Conservation (phyloP, 2,797 vertebrate species). For the Hafferia zeledoni region DNA sequence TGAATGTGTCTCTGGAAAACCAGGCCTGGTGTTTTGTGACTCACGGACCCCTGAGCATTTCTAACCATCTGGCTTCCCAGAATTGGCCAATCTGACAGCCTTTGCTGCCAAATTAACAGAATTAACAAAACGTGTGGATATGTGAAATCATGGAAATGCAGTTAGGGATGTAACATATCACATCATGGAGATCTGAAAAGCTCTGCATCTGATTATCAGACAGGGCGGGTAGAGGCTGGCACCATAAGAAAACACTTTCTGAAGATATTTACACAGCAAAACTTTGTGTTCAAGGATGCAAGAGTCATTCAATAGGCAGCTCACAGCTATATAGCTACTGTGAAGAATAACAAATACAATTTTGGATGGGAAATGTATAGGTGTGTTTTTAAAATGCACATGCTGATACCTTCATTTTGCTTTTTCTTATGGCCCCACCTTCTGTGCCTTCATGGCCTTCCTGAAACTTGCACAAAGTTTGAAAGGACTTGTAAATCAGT, state of each 20-base stretch:
- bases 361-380: not conserved
- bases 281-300: not conserved
- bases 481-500: conserved; percentile 31
- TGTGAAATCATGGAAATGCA: not conserved
- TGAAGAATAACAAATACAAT: not conserved
- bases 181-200: not conserved
- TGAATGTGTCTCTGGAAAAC: not conserved
- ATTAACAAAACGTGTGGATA: not conserved
- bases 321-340: not conserved
- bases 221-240: not conserved
- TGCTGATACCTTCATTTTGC: not conserved
- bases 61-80: conserved; percentile 14
- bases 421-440: not conserved
- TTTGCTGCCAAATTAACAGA: conserved; percentile 1
- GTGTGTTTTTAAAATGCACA: not conserved
- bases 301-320: not conserved
- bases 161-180: not conserved
- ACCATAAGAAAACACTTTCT: not conserved
- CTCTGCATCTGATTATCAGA: not conserved
- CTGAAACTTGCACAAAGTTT: not conserved
- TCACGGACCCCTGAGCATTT: not conserved
- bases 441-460: not conserved
- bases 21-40: not conserved
- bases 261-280: not conserved
- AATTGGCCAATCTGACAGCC: not conserved